A percentile compares a stretch with the other conserved stretches of the same genome.
Evolutionary conservation across 2,797 vertebrate genomes (phyloP).

Genomic region (Argentina silus): DNA sequence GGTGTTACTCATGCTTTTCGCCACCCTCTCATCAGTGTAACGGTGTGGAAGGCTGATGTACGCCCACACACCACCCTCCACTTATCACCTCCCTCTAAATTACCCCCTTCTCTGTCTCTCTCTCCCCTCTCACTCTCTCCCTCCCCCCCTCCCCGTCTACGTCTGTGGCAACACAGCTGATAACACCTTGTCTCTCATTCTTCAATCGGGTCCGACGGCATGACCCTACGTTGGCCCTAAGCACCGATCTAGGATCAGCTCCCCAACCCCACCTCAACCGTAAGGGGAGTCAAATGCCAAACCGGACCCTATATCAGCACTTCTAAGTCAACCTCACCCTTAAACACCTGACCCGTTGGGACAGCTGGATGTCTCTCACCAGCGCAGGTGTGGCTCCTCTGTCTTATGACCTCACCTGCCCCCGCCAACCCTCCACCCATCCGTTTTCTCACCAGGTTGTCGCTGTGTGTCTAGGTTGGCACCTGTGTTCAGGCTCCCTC

Average conservation of each 20-base stretch:
- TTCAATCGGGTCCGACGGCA: neutral
- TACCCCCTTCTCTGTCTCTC: neutral
- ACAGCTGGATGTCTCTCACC: neutral
- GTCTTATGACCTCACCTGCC: neutral
- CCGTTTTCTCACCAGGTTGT: neutral
- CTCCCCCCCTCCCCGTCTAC: neutral
- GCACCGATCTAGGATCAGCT: neutral
- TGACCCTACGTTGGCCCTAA: neutral
- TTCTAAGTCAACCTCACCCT: neutral
- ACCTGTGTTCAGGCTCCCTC: constrained; percentile 23
- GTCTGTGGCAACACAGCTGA: constrained; percentile 2
- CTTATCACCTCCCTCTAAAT: neutral
- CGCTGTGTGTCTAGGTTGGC: constrained; percentile 13
- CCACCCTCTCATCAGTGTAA: neutral
- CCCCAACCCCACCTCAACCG: neutral
- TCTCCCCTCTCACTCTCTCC: neutral
- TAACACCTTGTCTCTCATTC: neutral
- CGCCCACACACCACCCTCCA: neutral
- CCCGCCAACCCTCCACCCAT: neutral
- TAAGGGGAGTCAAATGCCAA: neutral
- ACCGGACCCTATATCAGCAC: neutral
- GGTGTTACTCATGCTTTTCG: neutral
- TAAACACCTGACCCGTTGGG: neutral
- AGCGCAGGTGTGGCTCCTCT: neutral
- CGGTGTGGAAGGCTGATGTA: neutral